These are phyloP conservation scores for Limanda limanda DNA, from an alignment of 2,113 vertebrate species.

Conservation along the genomic window DNA sequence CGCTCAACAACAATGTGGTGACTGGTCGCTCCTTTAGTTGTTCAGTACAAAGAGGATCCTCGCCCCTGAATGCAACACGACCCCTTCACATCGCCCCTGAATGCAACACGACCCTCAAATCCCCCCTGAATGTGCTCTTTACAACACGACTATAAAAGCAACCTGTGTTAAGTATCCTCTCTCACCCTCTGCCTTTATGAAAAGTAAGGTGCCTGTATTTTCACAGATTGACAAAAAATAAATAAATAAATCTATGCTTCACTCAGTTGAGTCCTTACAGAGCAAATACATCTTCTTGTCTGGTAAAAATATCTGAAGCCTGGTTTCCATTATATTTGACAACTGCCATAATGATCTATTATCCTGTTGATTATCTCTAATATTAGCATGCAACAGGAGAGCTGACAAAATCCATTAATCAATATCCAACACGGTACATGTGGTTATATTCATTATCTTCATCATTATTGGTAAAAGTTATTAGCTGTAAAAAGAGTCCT, in stretches of 20 bases:
- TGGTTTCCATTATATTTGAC: constrained; percentile 29
- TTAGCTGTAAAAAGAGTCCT: constrained; percentile 44
- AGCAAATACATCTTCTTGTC: constrained; percentile 23
- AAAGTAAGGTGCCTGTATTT: neutral
- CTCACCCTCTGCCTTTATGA: constrained; percentile 4
- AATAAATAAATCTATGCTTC: neutral
- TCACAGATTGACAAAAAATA: too few species aligned
- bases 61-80: too few species aligned
- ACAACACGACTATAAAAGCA: constrained; percentile 15
- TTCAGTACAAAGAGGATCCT: too few species aligned
- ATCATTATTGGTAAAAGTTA: constrained; percentile 57
- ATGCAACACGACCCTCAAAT: constrained; percentile 1
- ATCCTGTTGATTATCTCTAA: neutral
- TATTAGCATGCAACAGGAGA: constrained; percentile 5
- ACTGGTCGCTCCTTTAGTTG: too few species aligned
- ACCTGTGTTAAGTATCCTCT: neutral
- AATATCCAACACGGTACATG: constrained; percentile 38
- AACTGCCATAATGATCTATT: constrained; percentile 9
- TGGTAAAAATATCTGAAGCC: constrained; percentile 29
- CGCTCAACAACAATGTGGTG: constrained; percentile 21
- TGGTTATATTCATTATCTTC: constrained; percentile 43
- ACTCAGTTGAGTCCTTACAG: constrained; percentile 9
- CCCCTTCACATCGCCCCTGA: neutral
- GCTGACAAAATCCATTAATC: constrained; percentile 39
- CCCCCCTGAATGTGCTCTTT: constrained; percentile 3